A percentile compares a stretch with the other conserved stretches of the same genome.
phyloP scores from a whole-genome alignment of 1,140 invertebrate species.

The Scaptodrosophila lebanonensis region DNA sequence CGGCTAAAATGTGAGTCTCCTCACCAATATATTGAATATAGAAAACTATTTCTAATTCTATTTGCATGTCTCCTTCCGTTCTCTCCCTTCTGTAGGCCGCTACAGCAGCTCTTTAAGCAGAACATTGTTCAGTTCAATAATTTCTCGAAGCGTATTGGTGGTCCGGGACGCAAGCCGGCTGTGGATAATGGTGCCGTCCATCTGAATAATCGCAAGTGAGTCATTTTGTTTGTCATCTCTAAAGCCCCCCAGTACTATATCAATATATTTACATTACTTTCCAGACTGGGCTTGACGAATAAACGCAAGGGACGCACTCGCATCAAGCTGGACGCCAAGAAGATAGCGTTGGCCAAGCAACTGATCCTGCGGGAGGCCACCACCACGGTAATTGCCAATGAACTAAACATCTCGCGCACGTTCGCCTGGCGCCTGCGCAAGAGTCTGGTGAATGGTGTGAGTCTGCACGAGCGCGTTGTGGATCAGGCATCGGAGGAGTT shows the following conservation, averaged over 20 bases:
- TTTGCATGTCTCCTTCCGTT: neutral
- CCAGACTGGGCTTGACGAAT: slow-evolving; percentile 52
- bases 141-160: slow-evolving; percentile 60
- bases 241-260: too few species aligned
- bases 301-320: slow-evolving; percentile 74
- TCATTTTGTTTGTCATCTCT: neutral
- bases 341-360: slow-evolving; percentile 71
- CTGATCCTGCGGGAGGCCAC: slow-evolving; percentile 70
- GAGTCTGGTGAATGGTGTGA: slow-evolving; percentile 71
- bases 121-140: slow-evolving; percentile 75
- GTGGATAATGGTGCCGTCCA: slow-evolving; percentile 52
- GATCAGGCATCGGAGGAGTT: slow-evolving; percentile 58
- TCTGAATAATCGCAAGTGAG: slow-evolving; percentile 69
- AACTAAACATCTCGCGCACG: slow-evolving; percentile 71
- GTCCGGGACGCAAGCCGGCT: slow-evolving; percentile 44
- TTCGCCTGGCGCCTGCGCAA: slow-evolving; percentile 75
- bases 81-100: slow-evolving; percentile 38
- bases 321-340: slow-evolving; percentile 73
- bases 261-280: neutral
- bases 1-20: slow-evolving; percentile 63
- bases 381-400: slow-evolving; percentile 72
- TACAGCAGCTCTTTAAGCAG: slow-evolving; percentile 74
- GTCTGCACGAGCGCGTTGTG: slow-evolving; percentile 66
- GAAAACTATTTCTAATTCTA: neutral
- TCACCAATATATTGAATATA: neutral